phyloP scores from a whole-genome alignment of 35 echinoderm and acorn worm species.

The Antedon bifida region DNA sequence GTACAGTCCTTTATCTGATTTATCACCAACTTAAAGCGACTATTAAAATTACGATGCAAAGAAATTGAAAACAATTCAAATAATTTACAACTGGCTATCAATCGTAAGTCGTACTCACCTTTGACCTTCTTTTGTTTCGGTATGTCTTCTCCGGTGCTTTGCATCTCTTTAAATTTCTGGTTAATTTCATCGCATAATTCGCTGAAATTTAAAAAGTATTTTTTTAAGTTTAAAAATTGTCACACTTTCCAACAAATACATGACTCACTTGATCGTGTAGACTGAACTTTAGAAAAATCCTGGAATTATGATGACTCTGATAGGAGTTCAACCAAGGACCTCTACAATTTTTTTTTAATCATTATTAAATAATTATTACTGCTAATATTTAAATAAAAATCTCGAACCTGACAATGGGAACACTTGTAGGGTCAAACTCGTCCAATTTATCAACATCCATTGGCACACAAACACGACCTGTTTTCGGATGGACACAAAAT shows the following conservation, averaged over 20 bases:
- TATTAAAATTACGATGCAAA: too few relatives aligned
- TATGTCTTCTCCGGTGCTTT: constrained; percentile 34
- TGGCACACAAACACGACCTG: constrained; percentile 78
- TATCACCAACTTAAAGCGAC: too few relatives aligned
- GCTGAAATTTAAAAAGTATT: constrained; percentile 36
- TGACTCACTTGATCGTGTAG: not conserved
- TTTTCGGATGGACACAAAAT: constrained; percentile 96
- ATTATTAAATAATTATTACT: too few relatives aligned
- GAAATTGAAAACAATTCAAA: too few relatives aligned
- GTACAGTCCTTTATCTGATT: too few relatives aligned
- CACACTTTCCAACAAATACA: not conserved
- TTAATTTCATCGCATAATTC: constrained; percentile 78
- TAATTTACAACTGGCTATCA: too few relatives aligned
- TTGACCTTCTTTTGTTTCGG: constrained; percentile 47
- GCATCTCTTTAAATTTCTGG: constrained; percentile 42
- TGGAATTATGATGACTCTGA: too few relatives aligned
- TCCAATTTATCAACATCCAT: constrained; percentile 49
- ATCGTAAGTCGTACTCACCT: too few relatives aligned
- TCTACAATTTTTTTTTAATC: too few relatives aligned
- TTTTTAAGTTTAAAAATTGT: not conserved
- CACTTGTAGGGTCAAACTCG: constrained; percentile 64
- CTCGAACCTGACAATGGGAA: constrained; percentile 70
- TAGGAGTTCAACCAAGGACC: too few relatives aligned
- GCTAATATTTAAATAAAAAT: too few relatives aligned
- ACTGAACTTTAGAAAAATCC: too few relatives aligned